Base-by-base conservation (phyloP, 1,140 invertebrate genomes). In the Apis cerana region DNA sequence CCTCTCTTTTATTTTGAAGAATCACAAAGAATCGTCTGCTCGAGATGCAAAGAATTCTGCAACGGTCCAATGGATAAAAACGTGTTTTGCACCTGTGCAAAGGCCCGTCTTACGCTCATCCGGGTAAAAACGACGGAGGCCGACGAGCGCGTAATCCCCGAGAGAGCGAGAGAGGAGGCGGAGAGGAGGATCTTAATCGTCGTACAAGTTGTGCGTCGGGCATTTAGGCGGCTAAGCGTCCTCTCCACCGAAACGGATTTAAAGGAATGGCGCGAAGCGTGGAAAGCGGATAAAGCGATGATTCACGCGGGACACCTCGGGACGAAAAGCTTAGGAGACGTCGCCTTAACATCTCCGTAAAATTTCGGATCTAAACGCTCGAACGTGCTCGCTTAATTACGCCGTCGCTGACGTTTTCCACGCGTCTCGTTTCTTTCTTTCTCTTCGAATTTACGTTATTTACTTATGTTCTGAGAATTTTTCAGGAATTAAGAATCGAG, bases 161-260 rank as follows among this genome's bases (percentile, higher is more conserved):
- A 43, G 33, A 3, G 33, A 33, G 33, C 2, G 33, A 33, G 33
- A 33, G 33, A 33, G 33, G 33, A 70, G 79, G 85, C 75, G 71
- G 59, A n/a, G 69, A 43, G 12, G 33, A 27, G 67, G 85, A 87
- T 87, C 83, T 88, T 88, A 85, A 88, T 88, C 83, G 83, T 56
- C 71, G 64, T n/a, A n/a, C n/a, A n/a, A n/a, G n/a, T n/a, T n/a
- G n/a, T n/a, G n/a, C n/a, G n/a, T n/a, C 50, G 64, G 23, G 71
- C 75, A 80, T 86, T 87, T 33, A 86, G 71, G 27, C 21, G 33
- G 23, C 54, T 54, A 61, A 83, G 70, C 70, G 54, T 65, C 54
- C 43, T 65, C 33, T 54, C 61, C 67, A 52, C 70, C 62, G 67
- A 80, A 83, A 84, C 81, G 71, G 62, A 83, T 77, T 61, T 54